Conservation (phyloP, 1,140 invertebrate species). For the Limonius californicus region DNA sequence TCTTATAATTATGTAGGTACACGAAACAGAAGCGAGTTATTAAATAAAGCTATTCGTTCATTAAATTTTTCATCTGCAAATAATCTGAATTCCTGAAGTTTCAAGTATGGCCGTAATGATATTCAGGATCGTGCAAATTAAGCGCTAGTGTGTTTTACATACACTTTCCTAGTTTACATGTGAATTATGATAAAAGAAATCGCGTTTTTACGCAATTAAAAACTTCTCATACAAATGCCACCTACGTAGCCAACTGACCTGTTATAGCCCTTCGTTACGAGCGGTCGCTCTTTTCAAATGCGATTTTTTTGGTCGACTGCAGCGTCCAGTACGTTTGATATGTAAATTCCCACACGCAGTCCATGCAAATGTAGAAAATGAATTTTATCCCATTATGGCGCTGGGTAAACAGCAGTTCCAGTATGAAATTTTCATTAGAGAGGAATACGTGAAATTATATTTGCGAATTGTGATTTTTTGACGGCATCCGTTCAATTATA, state of each 20-base stretch:
- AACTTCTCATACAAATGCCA: background rate
- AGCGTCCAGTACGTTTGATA: background rate
- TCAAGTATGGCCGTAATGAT: too few species aligned
- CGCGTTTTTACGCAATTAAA: background rate
- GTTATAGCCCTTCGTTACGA: too few species aligned
- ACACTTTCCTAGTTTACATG: too few species aligned
- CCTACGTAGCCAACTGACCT: too few species aligned
- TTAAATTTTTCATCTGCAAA: too few species aligned
- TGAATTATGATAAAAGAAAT: background rate
- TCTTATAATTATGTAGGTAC: too few species aligned
- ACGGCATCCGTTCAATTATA: background rate
- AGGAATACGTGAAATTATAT: slow-evolving; percentile 7
- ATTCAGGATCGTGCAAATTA: too few species aligned
- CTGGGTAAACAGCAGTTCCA: slow-evolving; percentile 5
- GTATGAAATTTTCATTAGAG: slow-evolving; percentile 14
- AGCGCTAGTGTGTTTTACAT: too few species aligned
- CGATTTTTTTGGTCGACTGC: background rate
- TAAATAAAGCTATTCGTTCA: too few species aligned
- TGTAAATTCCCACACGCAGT: slow-evolving; percentile 10
- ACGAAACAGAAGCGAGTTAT: too few species aligned
- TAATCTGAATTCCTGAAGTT: too few species aligned
- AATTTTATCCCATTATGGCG: slow-evolving; percentile 12
- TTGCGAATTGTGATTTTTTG: slow-evolving; percentile 5
- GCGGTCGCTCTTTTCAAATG: background rate
- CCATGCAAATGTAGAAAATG: slow-evolving; percentile 9